Percentiles rank a stretch among this genome's conserved stretches.
phyloP scores from a whole-genome alignment of 1,140 invertebrate genomes.

The Drosophila pandora region DNA sequence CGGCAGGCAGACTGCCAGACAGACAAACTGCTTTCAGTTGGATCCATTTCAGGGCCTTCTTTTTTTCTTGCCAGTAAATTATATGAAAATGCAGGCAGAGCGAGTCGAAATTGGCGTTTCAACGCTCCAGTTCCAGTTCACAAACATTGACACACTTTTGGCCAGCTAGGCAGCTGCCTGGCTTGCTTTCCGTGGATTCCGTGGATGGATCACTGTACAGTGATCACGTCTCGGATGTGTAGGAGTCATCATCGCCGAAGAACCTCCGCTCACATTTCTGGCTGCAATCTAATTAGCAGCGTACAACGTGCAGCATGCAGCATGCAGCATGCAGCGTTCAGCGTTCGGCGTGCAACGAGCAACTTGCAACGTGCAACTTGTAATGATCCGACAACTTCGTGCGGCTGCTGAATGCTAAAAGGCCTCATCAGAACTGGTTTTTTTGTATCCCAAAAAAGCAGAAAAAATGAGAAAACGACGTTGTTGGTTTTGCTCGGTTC shows the following conservation, averaged over 20 bases:
- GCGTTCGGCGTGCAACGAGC: constrained; percentile 42
- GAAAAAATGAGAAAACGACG: constrained; percentile 5
- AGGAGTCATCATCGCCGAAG: constrained; percentile 40
- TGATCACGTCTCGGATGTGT: constrained; percentile 62
- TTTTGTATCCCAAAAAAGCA: constrained; percentile 13
- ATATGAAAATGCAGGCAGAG: constrained; percentile 55
- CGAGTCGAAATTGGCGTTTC: constrained; percentile 56
- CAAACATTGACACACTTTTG: constrained; percentile 82
- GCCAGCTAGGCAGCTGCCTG: constrained; percentile 10
- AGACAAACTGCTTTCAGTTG: constrained; percentile 31
- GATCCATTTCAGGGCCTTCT: constrained; percentile 58
- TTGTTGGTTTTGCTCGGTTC: constrained; percentile 26
- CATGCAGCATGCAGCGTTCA: constrained; percentile 60
- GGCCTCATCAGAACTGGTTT: constrained; percentile 49
- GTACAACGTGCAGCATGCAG: constrained; percentile 55
- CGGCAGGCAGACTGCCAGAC: constrained; percentile 23
- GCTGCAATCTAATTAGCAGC: constrained; percentile 72
- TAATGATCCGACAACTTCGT: constrained; percentile 73
- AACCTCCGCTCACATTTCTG: constrained; percentile 49
- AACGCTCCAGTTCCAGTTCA: constrained; percentile 82
- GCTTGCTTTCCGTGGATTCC: constrained; percentile 25
- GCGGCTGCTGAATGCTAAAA: constrained; percentile 55
- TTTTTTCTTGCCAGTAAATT: constrained; percentile 57
- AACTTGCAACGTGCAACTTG: constrained; percentile 64
- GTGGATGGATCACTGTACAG: constrained; percentile 25